Evolutionary conservation across 2,113 vertebrate species (phyloP), one percentile per base, ranked within the genome.

Genomic region (Mesitornis unicolor): DNA sequence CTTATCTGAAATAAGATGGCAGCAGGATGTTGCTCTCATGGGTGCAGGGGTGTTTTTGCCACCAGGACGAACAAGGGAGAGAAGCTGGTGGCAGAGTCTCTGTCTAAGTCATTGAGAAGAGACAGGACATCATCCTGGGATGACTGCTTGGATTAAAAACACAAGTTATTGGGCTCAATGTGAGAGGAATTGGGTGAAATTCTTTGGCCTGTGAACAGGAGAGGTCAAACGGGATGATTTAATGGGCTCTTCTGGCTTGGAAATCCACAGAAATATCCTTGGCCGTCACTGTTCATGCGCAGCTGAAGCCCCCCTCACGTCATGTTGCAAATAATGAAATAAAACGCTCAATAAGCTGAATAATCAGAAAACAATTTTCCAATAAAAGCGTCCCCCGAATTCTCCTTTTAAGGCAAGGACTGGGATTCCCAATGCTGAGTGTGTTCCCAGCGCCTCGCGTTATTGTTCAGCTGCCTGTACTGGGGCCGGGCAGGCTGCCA

Each of bases 361-460:
- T 96, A 96, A 95, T 88, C 91, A 95, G 92, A 92, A 95, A 96
- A 97, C 95, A 95, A 96, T 95, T 95, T 96, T 93, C 94, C 93
- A 96, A 91, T 96, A 84, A 95, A 95, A 95, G 86, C 81, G 2
- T 93, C 81, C 93, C 84, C 93, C 4, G 2, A 95, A 93, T 94
- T 93, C 84, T 94, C 94, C 96, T 96, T 97, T 95, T 96, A 97
- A 97, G 96, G 95, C 93, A 94, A 97, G 84, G 91, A 89, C 63
- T 93, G 93, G 93, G 89, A 94, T 95, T 95, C 93, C 96, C 94
- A 93, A 21, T 6, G 21, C 95, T 1, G 10, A 93, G 89, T 8
- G 1, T 64, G 68, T 88, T 94, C 94, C 94, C 0, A 21, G 53
- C n/a, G 84, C 94, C 89, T 96, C 4, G 1, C 74, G 5, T 82